Evolutionary conservation across 2,113 vertebrate species (phyloP).

Genomic region (Hippocampus abdominalis): DNA sequence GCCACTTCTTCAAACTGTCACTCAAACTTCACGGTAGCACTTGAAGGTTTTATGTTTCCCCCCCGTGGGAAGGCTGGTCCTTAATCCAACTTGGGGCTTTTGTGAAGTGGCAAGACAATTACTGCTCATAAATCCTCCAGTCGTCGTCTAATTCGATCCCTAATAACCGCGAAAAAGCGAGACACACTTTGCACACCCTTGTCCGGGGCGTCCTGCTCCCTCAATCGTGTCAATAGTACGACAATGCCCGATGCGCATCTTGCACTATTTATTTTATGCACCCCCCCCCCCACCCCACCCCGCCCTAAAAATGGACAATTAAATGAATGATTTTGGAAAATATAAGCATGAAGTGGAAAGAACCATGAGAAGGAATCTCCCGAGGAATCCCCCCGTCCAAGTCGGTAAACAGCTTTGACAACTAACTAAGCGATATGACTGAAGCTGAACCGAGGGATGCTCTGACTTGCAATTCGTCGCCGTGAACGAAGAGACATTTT

Average conservation of each 20-base stretch:
- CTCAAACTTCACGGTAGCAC: constrained; percentile 46
- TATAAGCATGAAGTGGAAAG: neutral
- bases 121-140: constrained; percentile 1
- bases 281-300: neutral
- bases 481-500: constrained; percentile 51
- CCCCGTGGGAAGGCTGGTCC: constrained; percentile 27
- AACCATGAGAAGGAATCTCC: constrained; percentile 25
- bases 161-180: constrained; percentile 14
- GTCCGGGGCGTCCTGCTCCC: constrained; percentile 19
- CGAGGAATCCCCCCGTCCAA: constrained; percentile 9
- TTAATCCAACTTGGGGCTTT: constrained; percentile 22
- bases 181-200: constrained; percentile 28
- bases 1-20: constrained; percentile 7
- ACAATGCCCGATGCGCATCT: constrained; percentile 7
- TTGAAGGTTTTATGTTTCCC: constrained; percentile 38
- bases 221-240: constrained; percentile 22
- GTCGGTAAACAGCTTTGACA: constrained; percentile 35
- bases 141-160: constrained; percentile 13
- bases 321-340: neutral
- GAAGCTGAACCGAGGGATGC: constrained; percentile 30
- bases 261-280: constrained; percentile 12
- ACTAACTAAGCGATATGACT: constrained; percentile 20
- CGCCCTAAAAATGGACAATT: neutral
- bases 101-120: constrained; percentile 8
- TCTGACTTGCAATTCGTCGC: constrained; percentile 37